Evolutionary conservation across 2,888 invertebrate species (phyloP).

Genomic region (Thera obeliscata): DNA sequence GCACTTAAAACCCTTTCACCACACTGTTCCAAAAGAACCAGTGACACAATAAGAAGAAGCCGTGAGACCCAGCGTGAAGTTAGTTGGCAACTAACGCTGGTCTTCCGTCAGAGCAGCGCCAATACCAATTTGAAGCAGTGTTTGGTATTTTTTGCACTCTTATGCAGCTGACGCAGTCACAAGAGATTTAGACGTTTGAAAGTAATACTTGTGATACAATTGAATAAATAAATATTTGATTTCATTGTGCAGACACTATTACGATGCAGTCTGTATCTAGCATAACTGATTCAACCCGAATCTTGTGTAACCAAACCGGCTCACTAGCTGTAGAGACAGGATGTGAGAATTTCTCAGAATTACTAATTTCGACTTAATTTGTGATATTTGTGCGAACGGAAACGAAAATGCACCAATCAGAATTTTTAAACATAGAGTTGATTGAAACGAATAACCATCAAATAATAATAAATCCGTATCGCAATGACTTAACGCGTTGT

Average conservation of each 20-base stretch:
- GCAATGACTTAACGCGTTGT: background rate
- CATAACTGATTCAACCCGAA: slow-evolving; percentile 43
- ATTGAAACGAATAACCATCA: slow-evolving; percentile 6
- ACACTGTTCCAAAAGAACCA: too few relatives aligned
- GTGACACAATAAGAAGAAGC: too few relatives aligned
- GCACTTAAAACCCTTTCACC: too few relatives aligned
- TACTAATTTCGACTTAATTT: slow-evolving; percentile 17
- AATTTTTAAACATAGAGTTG: slow-evolving; percentile 6
- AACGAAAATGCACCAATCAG: slow-evolving; percentile 18
- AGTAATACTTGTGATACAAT: too few relatives aligned
- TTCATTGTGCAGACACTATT: background rate
- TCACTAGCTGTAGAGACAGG: slow-evolving; percentile 24
- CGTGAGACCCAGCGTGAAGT: too few relatives aligned
- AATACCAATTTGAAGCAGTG: too few relatives aligned
- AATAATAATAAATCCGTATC: slow-evolving; percentile 5
- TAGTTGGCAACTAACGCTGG: too few relatives aligned
- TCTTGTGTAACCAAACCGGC: slow-evolving; percentile 46
- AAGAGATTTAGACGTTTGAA: too few relatives aligned
- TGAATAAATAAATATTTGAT: too few relatives aligned
- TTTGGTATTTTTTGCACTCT: too few relatives aligned
- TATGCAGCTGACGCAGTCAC: too few relatives aligned
- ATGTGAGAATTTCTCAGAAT: slow-evolving; percentile 27
- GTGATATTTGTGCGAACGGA: slow-evolving; percentile 24
- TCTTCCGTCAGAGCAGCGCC: too few relatives aligned
- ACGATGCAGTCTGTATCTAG: slow-evolving; percentile 1